These are phyloP conservation scores for Malurus elegans DNA, from an alignment of 2,113 vertebrate species.

Conservation along the genomic window DNA sequence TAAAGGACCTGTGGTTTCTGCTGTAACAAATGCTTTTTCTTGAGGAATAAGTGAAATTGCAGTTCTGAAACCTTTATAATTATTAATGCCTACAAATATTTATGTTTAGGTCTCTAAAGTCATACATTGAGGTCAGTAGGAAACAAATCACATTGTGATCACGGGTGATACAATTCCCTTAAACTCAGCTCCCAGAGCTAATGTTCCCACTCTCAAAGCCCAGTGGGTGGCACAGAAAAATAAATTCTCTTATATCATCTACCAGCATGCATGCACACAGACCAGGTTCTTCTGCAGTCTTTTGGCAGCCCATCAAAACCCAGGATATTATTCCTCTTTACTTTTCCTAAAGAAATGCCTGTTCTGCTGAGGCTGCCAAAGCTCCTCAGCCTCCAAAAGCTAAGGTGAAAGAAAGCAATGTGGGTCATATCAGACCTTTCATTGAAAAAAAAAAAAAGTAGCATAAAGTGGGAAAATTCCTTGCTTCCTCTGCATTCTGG, in stretches of 20 bases:
- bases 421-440: neutral
- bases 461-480: neutral
- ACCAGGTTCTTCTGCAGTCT: neutral
- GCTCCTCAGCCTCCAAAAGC: neutral
- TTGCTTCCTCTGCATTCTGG: neutral
- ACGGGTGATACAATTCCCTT: neutral
- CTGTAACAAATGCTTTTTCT: neutral
- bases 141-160: neutral
- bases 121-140: neutral
- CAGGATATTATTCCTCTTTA: neutral
- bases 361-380: neutral
- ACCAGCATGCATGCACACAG: fast-evolving
- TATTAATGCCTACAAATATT: neutral
- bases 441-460: neutral
- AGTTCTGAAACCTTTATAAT: neutral
- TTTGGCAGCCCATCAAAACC: neutral
- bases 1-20: neutral
- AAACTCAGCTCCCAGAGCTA: neutral
- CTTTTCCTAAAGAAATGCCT: neutral
- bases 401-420: neutral
- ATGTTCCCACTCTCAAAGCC: neutral
- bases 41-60: neutral
- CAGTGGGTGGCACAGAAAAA: neutral
- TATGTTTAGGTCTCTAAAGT: neutral
- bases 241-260: neutral